Conservation (phyloP, 1,140 invertebrate species). For the Trichonephila inaurata region DNA sequence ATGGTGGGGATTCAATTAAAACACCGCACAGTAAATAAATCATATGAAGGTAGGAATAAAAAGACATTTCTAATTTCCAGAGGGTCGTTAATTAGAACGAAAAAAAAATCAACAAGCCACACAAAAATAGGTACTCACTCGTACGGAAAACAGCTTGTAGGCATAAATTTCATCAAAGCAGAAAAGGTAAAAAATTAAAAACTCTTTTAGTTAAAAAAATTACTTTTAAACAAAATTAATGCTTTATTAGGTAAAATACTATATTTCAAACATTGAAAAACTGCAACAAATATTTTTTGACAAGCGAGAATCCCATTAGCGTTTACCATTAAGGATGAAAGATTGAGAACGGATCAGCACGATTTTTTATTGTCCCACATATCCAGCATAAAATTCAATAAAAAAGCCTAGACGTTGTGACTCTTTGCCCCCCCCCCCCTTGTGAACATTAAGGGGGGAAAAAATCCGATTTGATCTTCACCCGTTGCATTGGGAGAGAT, state of each 20-base stretch:
- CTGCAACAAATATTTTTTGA: neutral
- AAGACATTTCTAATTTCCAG: too few species aligned
- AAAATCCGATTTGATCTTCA: slow-evolving; percentile 20
- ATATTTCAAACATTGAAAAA: neutral
- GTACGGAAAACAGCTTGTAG: too few species aligned
- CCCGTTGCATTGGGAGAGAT: neutral
- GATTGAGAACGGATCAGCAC: neutral
- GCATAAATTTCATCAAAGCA: too few species aligned
- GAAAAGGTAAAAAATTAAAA: too few species aligned
- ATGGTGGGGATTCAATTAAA: too few species aligned
- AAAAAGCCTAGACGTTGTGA: too few species aligned
- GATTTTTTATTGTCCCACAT: slow-evolving; percentile 6
- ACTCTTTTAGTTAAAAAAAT: neutral
- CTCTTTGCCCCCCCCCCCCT: neutral
- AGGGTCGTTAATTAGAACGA: too few species aligned
- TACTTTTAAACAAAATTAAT: neutral
- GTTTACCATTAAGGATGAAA: neutral
- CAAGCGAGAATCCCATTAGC: slow-evolving; percentile 7
- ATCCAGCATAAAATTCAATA: neutral
- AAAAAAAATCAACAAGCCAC: too few species aligned
- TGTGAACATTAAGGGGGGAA: neutral
- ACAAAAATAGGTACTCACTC: too few species aligned
- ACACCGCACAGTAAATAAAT: too few species aligned
- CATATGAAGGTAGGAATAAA: too few species aligned
- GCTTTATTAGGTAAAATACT: neutral